Base-by-base conservation (phyloP, 2,113 vertebrate species). In the Columba livia region DNA sequence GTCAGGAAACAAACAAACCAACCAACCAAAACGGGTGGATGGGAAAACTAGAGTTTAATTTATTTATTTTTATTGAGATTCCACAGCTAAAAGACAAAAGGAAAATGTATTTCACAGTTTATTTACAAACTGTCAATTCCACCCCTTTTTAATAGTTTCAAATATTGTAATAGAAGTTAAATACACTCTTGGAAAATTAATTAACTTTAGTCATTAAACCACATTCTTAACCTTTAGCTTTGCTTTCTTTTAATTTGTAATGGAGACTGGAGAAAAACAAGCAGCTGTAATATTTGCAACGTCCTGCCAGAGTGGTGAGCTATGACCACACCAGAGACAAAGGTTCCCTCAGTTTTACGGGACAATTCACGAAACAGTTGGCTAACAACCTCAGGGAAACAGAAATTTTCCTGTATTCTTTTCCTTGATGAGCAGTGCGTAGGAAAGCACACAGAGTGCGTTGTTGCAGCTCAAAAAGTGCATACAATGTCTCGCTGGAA, bases 211-310 rank as follows among this genome's bases (percentile, higher is more conserved):
- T 80, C 58, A 78, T n/a, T 69, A 66, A 89, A 51, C 23, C 47
- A 79, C 89, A 89, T 93, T 94, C 85, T 79, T 90, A 90, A 90
- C 71, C 75, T 93, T 80, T 88, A 85, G 47, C 69, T 88, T 94
- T 12, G 25, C 29, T 91, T 92, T 79, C 50, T 94, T 79, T 90
- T 65, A 29, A 67, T 64, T 81, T 67, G 23, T 56, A 93, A 80
- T 29, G 74, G 42, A 75, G 57, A 85, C 2, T 54, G 70, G 12
- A 82, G 11, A 44, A 89, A 87, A 89, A 64, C 74, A 87, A 87
- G 73, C 64, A 93, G 78, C 65, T 94, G 66, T 67, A 85, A 70
- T 51, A 69, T 72, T 88, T 67, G 54, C 85, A 40, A 9, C 16
- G 26, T 64, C 47, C 72, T 95, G 90, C 69, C 77, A 92, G 42